Evolutionary conservation across 1,140 invertebrate species (phyloP), one percentile per base, ranked within the genome.

Genomic region (Drosophila gunungcola): DNA sequence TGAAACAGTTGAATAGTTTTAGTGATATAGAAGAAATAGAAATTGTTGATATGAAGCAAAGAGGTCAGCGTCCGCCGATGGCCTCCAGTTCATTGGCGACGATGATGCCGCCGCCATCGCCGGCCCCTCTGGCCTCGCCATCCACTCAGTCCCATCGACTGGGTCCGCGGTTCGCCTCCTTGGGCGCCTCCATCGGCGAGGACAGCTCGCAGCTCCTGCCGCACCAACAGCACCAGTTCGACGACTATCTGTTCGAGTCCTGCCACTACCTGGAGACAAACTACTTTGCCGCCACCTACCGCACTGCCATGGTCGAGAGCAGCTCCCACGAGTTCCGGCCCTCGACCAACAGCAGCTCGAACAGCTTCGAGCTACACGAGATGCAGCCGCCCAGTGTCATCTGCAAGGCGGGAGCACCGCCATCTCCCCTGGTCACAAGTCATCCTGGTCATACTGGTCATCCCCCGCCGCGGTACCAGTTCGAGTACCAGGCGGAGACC

Each of bases 1-100:
- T 92, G 91, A 92, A 92, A 91, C 91, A 92, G 91, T 92, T 92
- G 89, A 92, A 92, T 92, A 92, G 91, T 91, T 92, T 92, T 92
- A 92, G 90, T 91, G 91, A 92, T 91, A 92, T 92, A 76, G 91
- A 92, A 92, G 91, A 92, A 92, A 92, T 92, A 92, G 91, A 91
- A 92, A 92, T 92, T 92, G 91, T 92, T 92, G 91, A 92, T 92
- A 91, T 92, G 85, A 91, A 92, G 88, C 91, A 91, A 91, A 92
- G 88, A 67, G 56, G 78, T 65, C 85, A 91, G 53, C 82, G 72
- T 60, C 51, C 43, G 41, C 58, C 46, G 13, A 70, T 78, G 46
- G 65, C 78, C 16, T 84, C 84, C 51, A 89, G 85, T 53, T 84
- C 85, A 5, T 45, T 89, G 63, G 77, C 70, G 41, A 45, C 79